phyloP scores from a whole-genome alignment of 92 coral and sea anemone genomes.

The Zoanthus sociatus region DNA sequence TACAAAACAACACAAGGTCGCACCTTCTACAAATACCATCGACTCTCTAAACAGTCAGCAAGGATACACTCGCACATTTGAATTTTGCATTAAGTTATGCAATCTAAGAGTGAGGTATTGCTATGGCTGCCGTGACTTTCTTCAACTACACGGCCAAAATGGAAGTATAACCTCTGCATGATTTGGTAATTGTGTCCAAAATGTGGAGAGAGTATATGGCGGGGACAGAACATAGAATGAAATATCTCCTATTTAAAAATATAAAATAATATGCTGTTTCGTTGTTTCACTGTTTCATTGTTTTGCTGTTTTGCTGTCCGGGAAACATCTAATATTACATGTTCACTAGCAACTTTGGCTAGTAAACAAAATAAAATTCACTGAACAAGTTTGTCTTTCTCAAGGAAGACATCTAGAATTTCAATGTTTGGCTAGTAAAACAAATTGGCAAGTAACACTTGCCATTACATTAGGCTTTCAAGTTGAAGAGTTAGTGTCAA shows the following conservation, averaged over 20 bases:
- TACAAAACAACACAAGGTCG: constrained; percentile 16
- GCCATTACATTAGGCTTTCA: no score
- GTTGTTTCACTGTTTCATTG: no score
- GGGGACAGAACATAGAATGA: constrained; percentile 19
- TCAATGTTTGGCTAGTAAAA: no score
- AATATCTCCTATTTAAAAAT: neutral
- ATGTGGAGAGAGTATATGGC: constrained; percentile 37
- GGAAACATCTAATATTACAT: no score
- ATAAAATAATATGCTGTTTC: no score
- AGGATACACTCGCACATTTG: neutral
- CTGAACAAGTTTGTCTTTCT: no score
- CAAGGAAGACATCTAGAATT: no score
- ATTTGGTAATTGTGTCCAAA: constrained; percentile 41
- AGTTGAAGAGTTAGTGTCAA: no score
- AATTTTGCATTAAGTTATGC: constrained; percentile 11
- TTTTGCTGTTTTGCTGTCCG: no score
- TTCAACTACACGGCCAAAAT: constrained; percentile 27
- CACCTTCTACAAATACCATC: neutral
- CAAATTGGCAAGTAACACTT: no score
- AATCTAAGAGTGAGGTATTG: neutral
- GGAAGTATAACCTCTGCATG: constrained; percentile 38
- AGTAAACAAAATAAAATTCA: no score
- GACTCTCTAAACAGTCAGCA: constrained; percentile 7
- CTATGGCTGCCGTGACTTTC: constrained; percentile 11
- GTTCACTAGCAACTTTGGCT: no score